phyloP scores from a whole-genome alignment of 2,888 invertebrate genomes.

The Salticus scenicus region DNA sequence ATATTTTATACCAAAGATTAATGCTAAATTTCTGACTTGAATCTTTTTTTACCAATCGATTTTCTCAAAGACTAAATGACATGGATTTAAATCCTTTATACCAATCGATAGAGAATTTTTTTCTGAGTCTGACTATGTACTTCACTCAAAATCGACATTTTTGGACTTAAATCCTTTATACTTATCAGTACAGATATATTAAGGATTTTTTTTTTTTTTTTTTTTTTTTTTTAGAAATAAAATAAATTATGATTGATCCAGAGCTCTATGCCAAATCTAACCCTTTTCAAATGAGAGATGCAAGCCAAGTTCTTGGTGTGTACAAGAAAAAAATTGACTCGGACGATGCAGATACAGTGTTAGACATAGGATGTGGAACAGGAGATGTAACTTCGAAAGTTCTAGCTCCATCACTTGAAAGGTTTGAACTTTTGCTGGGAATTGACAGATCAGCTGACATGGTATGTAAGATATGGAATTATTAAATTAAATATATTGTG shows the following conservation, averaged over 20 bases:
- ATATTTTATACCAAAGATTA: no score
- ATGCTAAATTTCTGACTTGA: no score
- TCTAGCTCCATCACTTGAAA: slow-evolving; percentile 29
- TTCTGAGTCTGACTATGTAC: no score
- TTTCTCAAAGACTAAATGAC: no score
- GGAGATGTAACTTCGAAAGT: slow-evolving; percentile 64
- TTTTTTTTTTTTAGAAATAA: not conserved
- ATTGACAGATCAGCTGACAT: slow-evolving; percentile 47
- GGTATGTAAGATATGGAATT: slow-evolving; percentile 14
- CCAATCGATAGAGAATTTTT: no score
- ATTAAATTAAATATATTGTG: no score
- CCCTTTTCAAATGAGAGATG: slow-evolving; percentile 64
- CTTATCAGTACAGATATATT: no score
- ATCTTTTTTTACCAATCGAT: no score
- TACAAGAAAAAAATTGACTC: slow-evolving; percentile 35
- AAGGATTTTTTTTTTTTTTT: no score
- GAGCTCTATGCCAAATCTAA: slow-evolving; percentile 49
- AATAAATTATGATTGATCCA: slow-evolving; percentile 55
- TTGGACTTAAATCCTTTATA: no score
- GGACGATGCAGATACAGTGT: slow-evolving; percentile 27
- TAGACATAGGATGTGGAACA: slow-evolving; percentile 68
- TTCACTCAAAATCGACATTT: no score
- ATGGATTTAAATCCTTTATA: no score
- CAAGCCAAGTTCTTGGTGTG: slow-evolving; percentile 44
- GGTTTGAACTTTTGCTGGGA: slow-evolving; percentile 46